Base-by-base conservation (phyloP, 2,888 invertebrate genomes). In the Copidosoma aretas region DNA sequence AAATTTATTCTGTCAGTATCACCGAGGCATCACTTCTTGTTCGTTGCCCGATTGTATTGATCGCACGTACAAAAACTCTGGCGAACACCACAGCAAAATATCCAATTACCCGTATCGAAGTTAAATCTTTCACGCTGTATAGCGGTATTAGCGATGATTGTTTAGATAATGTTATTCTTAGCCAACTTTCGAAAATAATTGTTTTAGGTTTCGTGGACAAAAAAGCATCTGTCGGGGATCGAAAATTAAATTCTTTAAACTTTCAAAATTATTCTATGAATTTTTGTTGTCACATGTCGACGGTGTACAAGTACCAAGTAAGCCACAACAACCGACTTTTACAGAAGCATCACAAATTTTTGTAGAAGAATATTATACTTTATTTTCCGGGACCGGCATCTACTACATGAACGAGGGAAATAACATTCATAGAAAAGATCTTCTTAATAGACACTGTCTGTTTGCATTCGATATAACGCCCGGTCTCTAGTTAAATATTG, bases 401-500 rank as follows among this genome's bases (percentile, higher is more conserved):
- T n/a, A n/a, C n/a, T n/a, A n/a, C n/a, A n/a, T n/a, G n/a, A n/a
- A n/a, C n/a, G n/a, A n/a, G n/a, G n/a, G n/a, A n/a, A n/a, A n/a
- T n/a, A n/a, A n/a, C n/a, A n/a, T n/a, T 24, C 59, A 63, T 14
- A 49, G 77, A 32, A 2, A 43, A 1, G 59, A 67, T 10, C 77
- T 75, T 49, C 15, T 67, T 8, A 15, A 59, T 17, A 77, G 76
- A 0, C 73, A 75, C 62, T 61, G n/a, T n/a, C 78, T n/a, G n/a
- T n/a, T n/a, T n/a, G n/a, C n/a, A n/a, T n/a, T n/a, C n/a, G n/a
- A n/a, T n/a, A n/a, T n/a, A 1, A 77, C 76, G 5, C 76, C 76
- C 3, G 76, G 77, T 72, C 60, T 76, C 2, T 75, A 73, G 8
- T 76, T 76, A 10, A 74, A 75, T 60, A n/a, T 62, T 25, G 51